Evolutionary conservation across 2,888 invertebrate genomes (phyloP), one percentile per base, ranked within the genome.

Genomic region (Amphipoea lucens): DNA sequence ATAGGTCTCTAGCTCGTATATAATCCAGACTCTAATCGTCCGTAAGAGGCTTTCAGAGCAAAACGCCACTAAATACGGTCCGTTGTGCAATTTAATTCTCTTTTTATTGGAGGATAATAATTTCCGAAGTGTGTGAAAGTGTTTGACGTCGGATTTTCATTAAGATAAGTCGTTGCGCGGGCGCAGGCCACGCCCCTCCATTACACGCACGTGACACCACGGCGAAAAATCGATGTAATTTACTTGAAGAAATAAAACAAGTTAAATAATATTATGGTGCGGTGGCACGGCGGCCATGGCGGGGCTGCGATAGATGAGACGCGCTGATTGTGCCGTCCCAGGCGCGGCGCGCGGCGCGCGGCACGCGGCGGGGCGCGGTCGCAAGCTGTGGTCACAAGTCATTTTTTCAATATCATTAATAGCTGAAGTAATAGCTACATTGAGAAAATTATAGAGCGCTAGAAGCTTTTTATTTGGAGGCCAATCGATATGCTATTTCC

Each of bases 131-230:
- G 85, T 86, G 89, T 86, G 89, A 90, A 89, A 90, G 92, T 89
- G 90, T 91, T 89, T 79, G 79, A 81, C 79, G 76, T 73, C 71
- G 91, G 90, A 90, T 91, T 92, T 91, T 91, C 90, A 92, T 92
- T 92, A 92, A 85, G 91, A 92, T 92, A 91, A 90, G 86, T 87
- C 70, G 70, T 79, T 90, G 90, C 87, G 91, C 88, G 76, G 78
- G 90, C 90, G 89, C 91, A 83, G 69, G 78, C 83, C 60, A 76
- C 89, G 87, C 89, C 89, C 68, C 45, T 48, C 83, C 81, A 89
- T 88, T 88, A 87, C 81, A 68, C 69, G 85, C 90, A 84, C 89
- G 88, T 88, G 89, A 88, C 81, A 83, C 74, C 57, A 73, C 69
- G 48, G 77, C 62, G 69, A 81, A 84, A 83, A 79, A 83, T 79